Base-by-base conservation (phyloP, 2,113 vertebrate genomes). In the Rhabdornis inornatus region DNA sequence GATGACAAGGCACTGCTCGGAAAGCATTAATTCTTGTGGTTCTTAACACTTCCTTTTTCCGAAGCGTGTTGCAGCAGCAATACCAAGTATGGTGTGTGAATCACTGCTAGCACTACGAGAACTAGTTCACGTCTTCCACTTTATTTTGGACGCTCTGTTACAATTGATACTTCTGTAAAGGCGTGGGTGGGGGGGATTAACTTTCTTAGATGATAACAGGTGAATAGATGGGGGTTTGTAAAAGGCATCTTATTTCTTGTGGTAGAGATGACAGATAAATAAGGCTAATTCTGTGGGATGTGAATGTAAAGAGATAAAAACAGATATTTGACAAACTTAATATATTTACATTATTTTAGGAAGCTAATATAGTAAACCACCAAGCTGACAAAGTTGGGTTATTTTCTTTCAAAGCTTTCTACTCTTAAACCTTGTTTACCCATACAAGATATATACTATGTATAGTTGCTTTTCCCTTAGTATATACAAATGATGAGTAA, bases 401-500 rank as follows among this genome's bases (percentile, higher is more conserved):
- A 15, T 53, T 83, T 90, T 89, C 15, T 77, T 16, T 15, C 17
- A 33, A 49, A 84, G 23, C 37, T 82, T 81, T 72, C 7, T 56
- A 4, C 27, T 8, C 63, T 83, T 30, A 50, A 47, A 7, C 9
- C 30, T 16, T 49, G 27, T 44, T 25, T 69, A 18, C 20, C 10
- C 1, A 1, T 59, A 33, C 31, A 72, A 87, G 5, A 10, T 40
- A 3, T 0, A 12, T 45, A 7, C 28, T 60, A 17, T 3, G 1
- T 14, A 15, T 50, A 37, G 44, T 31, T 71, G 14, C 5, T 5
- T 66, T 82, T 88, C 13, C 35, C 23, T 50, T 49, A 49, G 25
- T 55, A 4, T 70, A 30, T 52, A 71, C 27, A 56, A 50, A 44
- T 3, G 1, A 22, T 23, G 33, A 71, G 20, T n/a, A 44, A 76